These are phyloP conservation scores for Tetramorium bicarinatum DNA, from an alignment of 2,888 invertebrate genomes.

Conservation along the genomic window DNA sequence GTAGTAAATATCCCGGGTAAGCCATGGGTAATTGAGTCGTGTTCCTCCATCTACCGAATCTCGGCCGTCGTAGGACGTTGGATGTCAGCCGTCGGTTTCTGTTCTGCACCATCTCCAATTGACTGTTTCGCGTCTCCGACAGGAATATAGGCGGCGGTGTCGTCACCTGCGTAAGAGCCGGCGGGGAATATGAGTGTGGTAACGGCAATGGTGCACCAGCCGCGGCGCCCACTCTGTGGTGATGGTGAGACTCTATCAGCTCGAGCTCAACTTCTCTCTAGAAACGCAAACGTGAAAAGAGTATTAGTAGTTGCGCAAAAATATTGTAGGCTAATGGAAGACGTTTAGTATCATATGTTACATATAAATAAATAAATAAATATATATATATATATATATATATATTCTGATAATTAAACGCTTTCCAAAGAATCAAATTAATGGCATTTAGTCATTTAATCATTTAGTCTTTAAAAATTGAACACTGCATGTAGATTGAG, in stretches of 20 bases:
- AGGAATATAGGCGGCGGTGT: slow-evolving; percentile 86
- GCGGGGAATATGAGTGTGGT: slow-evolving; percentile 86
- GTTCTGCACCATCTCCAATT: slow-evolving; percentile 86
- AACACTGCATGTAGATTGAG: background rate
- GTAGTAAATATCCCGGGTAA: slow-evolving; percentile 93
- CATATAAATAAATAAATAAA: no score
- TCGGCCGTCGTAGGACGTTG: slow-evolving; percentile 87
- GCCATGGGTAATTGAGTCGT: slow-evolving; percentile 85
- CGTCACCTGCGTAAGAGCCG: slow-evolving; percentile 87
- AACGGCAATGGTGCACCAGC: slow-evolving; percentile 83
- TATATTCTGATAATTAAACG: no score
- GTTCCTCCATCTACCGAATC: slow-evolving; percentile 87
- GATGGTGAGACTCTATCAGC: slow-evolving; percentile 83
- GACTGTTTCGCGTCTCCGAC: slow-evolving; percentile 86
- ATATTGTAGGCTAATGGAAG: background rate
- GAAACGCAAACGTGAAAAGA: slow-evolving; percentile 52
- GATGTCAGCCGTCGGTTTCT: slow-evolving; percentile 82
- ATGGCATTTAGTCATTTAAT: background rate
- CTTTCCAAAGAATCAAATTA: background rate
- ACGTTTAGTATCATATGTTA: background rate
- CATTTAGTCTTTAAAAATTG: background rate
- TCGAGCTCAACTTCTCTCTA: slow-evolving; percentile 84
- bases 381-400: background rate
- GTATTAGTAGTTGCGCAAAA: background rate
- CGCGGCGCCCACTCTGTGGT: slow-evolving; percentile 86